Base-by-base conservation (phyloP, 2,888 invertebrate species). In the Pollenia labialis region DNA sequence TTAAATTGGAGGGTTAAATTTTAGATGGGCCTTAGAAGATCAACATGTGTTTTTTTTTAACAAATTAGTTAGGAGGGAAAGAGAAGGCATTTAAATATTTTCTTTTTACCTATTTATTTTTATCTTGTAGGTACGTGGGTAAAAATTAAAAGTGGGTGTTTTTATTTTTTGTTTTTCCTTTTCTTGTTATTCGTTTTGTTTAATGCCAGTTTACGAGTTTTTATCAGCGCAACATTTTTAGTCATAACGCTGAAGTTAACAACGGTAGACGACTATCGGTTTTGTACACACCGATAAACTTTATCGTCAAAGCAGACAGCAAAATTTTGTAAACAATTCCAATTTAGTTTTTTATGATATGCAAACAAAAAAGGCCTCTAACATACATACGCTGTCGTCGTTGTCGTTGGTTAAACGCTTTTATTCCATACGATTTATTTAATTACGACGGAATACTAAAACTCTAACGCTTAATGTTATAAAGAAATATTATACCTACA, bases 1-100 rank as follows among this genome's bases (percentile, higher is more conserved):
- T 82, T 58, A 16, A 12, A n/a, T 12, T 60, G 58, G 64, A 89
- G 91, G 91, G 91, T 90, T 90, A 88, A 89, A 89, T 85, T 52
- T 64, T 1, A 48, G 9, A 68, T 42, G 56, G 44, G 72, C 68
- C 14, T 64, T 42, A 52, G 14, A 18, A 48, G 50, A 23, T 54
- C 54, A 79, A 46, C n/a, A 71, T 12, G 12, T 0, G 23, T 14
- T 60, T 58, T 44, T 23, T 23, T 48, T 11, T 23, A 23, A 23
- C 16, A 42, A 18, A 11, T n/a, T 23, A 60, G 54, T 44, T 52
- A 44, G 48, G 80, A 58, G 60, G 14, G 16, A 83, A 42, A 80
- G 83, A 68, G 54, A 77, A 16, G 11, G 10, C 18, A 6, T 14
- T 32, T 50, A 12, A 1, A 50, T 56, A 50, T 12, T 18, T 50